phyloP scores from a whole-genome alignment of 2,113 vertebrate genomes.

The Furnarius figulus region DNA sequence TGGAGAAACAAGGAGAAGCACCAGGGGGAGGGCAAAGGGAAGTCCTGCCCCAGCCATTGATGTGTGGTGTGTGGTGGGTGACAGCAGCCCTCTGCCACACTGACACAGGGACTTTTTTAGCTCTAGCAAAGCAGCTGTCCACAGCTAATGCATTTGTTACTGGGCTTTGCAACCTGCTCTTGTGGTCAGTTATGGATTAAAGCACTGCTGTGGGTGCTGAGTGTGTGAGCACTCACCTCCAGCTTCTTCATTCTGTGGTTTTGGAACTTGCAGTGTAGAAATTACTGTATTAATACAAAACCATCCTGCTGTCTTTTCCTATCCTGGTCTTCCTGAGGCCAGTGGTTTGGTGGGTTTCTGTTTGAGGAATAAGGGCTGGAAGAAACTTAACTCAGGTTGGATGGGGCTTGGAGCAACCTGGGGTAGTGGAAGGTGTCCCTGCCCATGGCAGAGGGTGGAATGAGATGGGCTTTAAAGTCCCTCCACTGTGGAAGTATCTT shows the following conservation, averaged over 20 bases:
- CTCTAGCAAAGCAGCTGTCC: neutral
- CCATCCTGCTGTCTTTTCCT: neutral
- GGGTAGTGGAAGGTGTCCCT: neutral
- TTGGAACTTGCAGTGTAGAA: neutral
- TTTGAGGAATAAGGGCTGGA: neutral
- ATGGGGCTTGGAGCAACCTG: neutral
- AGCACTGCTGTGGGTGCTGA: neutral
- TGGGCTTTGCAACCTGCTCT: neutral
- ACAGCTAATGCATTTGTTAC: fast-evolving
- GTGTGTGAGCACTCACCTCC: neutral
- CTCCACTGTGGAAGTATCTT: neutral
- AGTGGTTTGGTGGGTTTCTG: neutral
- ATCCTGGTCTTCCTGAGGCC: neutral
- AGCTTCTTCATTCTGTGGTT: neutral
- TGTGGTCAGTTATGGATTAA: neutral
- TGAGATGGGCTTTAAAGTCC: neutral
- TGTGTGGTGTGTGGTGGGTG: neutral
- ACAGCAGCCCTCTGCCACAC: neutral
- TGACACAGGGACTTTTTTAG: neutral
- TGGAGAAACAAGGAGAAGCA: neutral
- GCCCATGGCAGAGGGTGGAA: neutral
- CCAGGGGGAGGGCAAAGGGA: neutral
- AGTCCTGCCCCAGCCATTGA: neutral
- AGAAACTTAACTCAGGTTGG: neutral
- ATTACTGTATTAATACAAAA: neutral